Conservation (phyloP, 2,888 invertebrate genomes). For the Sycophila texana region DNA sequence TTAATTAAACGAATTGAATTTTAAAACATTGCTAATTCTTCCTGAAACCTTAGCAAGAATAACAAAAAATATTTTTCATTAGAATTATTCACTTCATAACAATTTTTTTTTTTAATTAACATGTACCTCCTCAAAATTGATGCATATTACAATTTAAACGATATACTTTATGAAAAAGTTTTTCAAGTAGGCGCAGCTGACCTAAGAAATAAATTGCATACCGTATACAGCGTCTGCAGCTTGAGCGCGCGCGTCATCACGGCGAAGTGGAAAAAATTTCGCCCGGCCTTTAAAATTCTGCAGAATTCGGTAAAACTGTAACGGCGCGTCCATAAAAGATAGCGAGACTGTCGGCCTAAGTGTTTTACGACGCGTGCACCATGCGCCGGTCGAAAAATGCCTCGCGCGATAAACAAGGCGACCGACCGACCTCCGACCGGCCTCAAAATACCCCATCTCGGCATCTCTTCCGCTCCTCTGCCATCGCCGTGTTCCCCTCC, state of each 20-base stretch:
- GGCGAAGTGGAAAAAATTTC: too few species aligned
- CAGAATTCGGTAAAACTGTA: conserved; percentile 41
- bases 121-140: too few species aligned
- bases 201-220: too few species aligned
- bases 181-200: too few species aligned
- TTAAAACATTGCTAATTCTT: too few species aligned
- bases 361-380: conserved; percentile 12
- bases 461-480: not conserved
- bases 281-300: conserved; percentile 18
- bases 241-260: not conserved
- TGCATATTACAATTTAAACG: too few species aligned
- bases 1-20: too few species aligned
- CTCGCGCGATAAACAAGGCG: conserved; percentile 39
- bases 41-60: too few species aligned
- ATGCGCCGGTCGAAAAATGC: conserved; percentile 12
- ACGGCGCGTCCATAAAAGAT: conserved; percentile 35
- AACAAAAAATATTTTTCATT: too few species aligned
- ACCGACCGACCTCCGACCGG: conserved; percentile 16
- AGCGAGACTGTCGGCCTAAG: not conserved
- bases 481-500: not conserved
- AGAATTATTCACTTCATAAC: too few species aligned
- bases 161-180: too few species aligned
- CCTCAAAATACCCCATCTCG: not conserved
- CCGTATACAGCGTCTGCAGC: not conserved
- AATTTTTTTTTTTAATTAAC: too few species aligned